Conservation (phyloP, 2,113 vertebrate species). For the Fregata magnificens region DNA sequence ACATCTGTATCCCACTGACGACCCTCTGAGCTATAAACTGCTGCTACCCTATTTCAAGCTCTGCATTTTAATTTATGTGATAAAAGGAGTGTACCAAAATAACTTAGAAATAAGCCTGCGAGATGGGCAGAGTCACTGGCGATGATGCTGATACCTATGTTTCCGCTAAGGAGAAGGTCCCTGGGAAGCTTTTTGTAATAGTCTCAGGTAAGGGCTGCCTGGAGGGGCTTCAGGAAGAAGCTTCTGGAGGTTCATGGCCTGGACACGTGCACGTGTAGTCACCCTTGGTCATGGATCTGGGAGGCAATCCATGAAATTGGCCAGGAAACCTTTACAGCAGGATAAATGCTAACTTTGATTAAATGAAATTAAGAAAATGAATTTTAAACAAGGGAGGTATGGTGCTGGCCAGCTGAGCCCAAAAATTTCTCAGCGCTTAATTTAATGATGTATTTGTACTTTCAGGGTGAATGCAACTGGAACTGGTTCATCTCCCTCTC, state of each 20-base stretch:
- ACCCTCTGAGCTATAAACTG: not conserved
- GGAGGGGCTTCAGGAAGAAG: not conserved
- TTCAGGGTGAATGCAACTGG: not conserved
- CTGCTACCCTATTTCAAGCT: not conserved
- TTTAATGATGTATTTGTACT: not conserved
- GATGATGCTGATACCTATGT: not conserved
- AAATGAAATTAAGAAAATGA: slow-evolving; percentile 28
- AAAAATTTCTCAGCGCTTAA: not conserved
- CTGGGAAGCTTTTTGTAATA: not conserved
- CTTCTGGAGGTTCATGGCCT: not conserved
- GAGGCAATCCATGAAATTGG: slow-evolving; percentile 45
- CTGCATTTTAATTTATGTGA: not conserved
- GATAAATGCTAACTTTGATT: not conserved
- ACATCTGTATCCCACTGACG: not conserved
- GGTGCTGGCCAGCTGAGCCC: not conserved
- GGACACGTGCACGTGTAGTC: not conserved
- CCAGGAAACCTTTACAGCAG: not conserved
- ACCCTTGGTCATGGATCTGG: not conserved
- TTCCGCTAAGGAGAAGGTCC: not conserved
- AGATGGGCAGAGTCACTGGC: not conserved
- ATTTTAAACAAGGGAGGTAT: slow-evolving; percentile 17
- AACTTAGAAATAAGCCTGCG: not conserved
- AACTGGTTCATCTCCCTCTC: not conserved
- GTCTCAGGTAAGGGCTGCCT: not conserved
- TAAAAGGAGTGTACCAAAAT: not conserved